A percentile compares a stretch with the other conserved stretches of the same genome.
These are phyloP conservation scores for Tetragonula clypearis DNA, from an alignment of 1,140 invertebrate genomes.

Conservation along the genomic window DNA sequence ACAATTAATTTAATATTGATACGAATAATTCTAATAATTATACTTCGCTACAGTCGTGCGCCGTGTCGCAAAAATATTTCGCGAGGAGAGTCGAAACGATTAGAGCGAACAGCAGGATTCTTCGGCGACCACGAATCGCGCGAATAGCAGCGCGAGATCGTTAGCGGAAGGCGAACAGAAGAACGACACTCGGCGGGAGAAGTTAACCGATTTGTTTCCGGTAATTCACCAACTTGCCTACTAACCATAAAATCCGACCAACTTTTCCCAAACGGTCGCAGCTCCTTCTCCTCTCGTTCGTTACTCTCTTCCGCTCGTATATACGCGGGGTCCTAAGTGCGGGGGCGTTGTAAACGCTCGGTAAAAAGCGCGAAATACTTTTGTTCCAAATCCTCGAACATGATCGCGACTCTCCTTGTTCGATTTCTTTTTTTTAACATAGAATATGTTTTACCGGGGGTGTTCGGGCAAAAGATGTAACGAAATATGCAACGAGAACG, in stretches of 20 bases:
- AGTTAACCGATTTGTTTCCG: slow-evolving; percentile 60
- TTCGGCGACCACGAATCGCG: neutral
- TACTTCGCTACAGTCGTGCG: no score
- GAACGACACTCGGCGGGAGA: slow-evolving; percentile 26
- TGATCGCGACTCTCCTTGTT: no score
- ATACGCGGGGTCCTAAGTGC: neutral
- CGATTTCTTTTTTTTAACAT: neutral
- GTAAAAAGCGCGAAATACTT: neutral
- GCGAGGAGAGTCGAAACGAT: neutral
- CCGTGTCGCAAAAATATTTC: neutral
- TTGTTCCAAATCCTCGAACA: neutral
- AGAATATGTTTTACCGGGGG: no score
- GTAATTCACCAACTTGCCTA: slow-evolving; percentile 62
- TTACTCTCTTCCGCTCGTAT: slow-evolving; percentile 41
- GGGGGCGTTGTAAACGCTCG: neutral
- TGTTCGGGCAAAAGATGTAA: no score
- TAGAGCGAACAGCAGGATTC: neutral
- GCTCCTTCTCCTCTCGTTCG: slow-evolving; percentile 29
- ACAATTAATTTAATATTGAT: no score
- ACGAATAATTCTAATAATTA: no score
- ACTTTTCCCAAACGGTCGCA: slow-evolving; percentile 42
- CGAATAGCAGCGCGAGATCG: slow-evolving; percentile 12
- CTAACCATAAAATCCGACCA: slow-evolving; percentile 54
- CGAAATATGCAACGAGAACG: no score
- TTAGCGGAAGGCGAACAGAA: slow-evolving; percentile 30